Evolutionary conservation across 64 coral and sea anemone genomes (phyloP).

Genomic region (Platygyra sinensis): DNA sequence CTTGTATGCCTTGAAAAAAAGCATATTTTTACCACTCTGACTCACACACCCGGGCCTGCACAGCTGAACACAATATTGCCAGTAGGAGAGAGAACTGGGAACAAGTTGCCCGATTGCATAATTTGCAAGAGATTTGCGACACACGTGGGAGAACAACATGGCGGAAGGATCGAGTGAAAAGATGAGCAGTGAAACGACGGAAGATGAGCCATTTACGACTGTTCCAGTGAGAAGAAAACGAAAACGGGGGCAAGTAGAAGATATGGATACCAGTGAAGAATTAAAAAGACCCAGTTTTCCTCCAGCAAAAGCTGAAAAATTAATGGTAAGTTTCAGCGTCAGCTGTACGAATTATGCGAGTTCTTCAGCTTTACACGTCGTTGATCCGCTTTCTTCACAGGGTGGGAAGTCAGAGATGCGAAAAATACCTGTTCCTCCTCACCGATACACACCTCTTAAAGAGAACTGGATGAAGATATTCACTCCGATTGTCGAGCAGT

Average conservation of each 20-base stretch:
- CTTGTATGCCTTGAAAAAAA: too few relatives aligned
- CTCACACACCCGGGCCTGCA: too few relatives aligned
- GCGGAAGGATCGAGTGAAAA: conserved; percentile 47
- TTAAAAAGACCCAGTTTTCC: conserved; percentile 85
- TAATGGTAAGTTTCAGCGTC: conserved; percentile 57
- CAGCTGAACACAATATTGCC: too few relatives aligned
- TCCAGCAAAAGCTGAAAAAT: conserved; percentile 80
- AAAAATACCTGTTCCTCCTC: conserved; percentile 92
- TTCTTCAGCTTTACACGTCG: background rate
- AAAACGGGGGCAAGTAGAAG: conserved; percentile 82
- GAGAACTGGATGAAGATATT: conserved; percentile 99
- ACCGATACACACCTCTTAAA: conserved; percentile 94
- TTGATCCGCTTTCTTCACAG: conserved; percentile 18
- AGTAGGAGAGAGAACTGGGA: conserved; percentile 22
- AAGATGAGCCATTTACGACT: conserved; percentile 74
- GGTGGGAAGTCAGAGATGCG: conserved; percentile 84
- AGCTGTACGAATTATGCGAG: background rate
- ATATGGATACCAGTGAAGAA: conserved; percentile 69
- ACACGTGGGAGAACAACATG: conserved; percentile 68
- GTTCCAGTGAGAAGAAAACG: conserved; percentile 82
- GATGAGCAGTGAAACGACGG: conserved; percentile 4
- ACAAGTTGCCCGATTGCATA: conserved; percentile 15
- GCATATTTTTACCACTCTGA: too few relatives aligned
- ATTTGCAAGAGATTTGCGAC: conserved; percentile 7
- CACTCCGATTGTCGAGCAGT: conserved; percentile 88